Evolutionary conservation across 2,113 vertebrate genomes (phyloP).

Genomic region (Tenebrosternarchus preto): DNA sequence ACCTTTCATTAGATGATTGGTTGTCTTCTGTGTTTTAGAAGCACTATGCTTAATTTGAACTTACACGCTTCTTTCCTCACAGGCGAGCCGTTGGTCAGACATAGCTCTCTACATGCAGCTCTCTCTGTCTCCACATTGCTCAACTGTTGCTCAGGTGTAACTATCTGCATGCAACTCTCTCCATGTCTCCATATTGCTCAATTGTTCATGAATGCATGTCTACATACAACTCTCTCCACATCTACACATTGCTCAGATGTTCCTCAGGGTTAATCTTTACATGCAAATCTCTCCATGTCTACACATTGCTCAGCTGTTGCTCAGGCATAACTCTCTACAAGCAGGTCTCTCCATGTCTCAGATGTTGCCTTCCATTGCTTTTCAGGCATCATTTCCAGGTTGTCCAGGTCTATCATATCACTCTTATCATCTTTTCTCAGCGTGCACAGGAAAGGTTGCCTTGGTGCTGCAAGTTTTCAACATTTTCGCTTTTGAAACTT

Average conservation of each 20-base stretch:
- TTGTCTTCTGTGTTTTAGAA: conserved; percentile 1
- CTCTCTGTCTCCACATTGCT: not conserved
- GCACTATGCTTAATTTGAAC: conserved; percentile 24
- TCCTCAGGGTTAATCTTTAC: too few relatives aligned
- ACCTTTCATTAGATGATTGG: not conserved
- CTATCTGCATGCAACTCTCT: not conserved
- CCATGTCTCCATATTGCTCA: conserved; percentile 9
- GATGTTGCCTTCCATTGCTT: conserved; percentile 5
- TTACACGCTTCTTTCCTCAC: too few relatives aligned
- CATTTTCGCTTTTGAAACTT: conserved; percentile 6
- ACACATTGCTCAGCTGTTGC: conserved; percentile 13
- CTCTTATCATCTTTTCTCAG: conserved; percentile 10
- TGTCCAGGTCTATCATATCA: conserved; percentile 30
- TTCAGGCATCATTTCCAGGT: conserved; percentile 42
- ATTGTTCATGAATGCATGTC: too few relatives aligned
- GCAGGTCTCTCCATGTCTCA: not conserved
- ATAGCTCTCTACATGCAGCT: too few relatives aligned
- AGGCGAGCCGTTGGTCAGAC: too few relatives aligned
- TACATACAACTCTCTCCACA: not conserved
- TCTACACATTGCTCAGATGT: not conserved
- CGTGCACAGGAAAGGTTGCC: not conserved
- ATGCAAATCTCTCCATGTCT: not conserved
- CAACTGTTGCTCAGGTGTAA: not conserved
- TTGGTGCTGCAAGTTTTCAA: not conserved
- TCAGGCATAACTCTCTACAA: too few relatives aligned